Evolutionary conservation across 2,888 invertebrate species (phyloP).

Genomic region (Tridacna crocea): DNA sequence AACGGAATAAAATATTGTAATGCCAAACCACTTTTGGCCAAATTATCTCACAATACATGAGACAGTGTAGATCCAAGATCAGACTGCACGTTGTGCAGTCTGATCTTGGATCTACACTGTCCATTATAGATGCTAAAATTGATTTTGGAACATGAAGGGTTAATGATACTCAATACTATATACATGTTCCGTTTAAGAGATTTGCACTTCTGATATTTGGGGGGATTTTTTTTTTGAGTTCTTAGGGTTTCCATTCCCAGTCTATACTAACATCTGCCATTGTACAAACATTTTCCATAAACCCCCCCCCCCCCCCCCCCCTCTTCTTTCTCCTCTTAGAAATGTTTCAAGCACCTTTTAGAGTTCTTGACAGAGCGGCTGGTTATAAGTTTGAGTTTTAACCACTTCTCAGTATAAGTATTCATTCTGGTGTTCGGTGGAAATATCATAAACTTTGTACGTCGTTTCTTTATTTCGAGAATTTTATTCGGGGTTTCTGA

Average conservation of each 20-base stretch:
- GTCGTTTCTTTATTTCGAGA: not conserved
- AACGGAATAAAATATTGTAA: no score
- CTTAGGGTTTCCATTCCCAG: not conserved
- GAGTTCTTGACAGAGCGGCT: constrained; percentile 11
- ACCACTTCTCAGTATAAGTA: not conserved
- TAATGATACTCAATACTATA: no score
- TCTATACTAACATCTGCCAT: no score
- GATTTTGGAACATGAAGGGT: no score
- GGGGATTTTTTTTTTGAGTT: not conserved
- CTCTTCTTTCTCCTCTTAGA: not conserved
- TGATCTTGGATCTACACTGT: no score
- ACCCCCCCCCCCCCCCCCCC: no score
- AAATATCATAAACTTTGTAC: not conserved
- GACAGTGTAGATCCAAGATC: no score
- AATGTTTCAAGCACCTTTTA: constrained; percentile 24
- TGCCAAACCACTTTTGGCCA: no score
- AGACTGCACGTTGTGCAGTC: no score
- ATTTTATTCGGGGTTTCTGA: not conserved
- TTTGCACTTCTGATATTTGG: not conserved
- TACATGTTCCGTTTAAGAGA: no score
- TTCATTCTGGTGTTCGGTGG: not conserved
- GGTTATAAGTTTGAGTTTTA: constrained; percentile 4
- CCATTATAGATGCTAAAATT: no score
- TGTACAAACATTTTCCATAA: not conserved
- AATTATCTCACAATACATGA: no score